Percentiles rank a stretch among this genome's conserved stretches.
phyloP scores from a whole-genome alignment of 2,113 vertebrate genomes.

The Gila orcuttii region DNA sequence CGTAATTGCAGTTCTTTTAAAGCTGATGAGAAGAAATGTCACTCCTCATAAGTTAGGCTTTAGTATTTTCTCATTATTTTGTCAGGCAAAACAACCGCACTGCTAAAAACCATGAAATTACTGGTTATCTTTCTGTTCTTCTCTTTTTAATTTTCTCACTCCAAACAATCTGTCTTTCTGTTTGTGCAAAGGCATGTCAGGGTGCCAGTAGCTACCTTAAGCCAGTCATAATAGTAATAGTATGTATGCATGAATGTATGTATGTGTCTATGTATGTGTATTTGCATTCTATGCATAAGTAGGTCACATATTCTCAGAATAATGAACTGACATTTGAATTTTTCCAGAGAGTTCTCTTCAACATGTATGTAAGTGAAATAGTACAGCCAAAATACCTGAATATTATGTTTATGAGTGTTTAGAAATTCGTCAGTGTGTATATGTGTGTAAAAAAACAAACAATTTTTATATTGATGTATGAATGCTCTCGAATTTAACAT shows the following conservation, averaged over 20 bases:
- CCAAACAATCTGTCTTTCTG: background rate
- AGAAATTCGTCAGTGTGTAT: background rate
- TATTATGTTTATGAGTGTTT: background rate
- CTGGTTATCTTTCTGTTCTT: background rate
- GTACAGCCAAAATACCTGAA: background rate
- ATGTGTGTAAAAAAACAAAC: background rate
- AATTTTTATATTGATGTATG: background rate
- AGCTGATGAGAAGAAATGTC: background rate
- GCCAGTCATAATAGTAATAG: constrained; percentile 7
- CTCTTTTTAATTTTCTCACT: background rate
- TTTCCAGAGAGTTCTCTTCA: constrained; percentile 11
- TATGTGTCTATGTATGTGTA: background rate
- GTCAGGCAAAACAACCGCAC: constrained; percentile 2
- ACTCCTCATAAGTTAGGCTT: constrained; percentile 6
- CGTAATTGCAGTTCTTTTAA: constrained; percentile 13
- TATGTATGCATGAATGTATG: background rate
- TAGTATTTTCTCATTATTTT: constrained; percentile 8
- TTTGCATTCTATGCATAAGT: constrained; percentile 48
- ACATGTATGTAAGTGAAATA: background rate
- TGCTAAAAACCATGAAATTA: background rate
- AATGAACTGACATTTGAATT: constrained; percentile 22
- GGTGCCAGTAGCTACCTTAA: constrained; percentile 22
- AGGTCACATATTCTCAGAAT: constrained; percentile 56
- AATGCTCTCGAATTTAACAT: background rate
- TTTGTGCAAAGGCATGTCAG: constrained; percentile 3